Evolutionary conservation across 1,140 invertebrate genomes (phyloP), one percentile per base, ranked within the genome.

Genomic region (Homalodisca vitripennis): DNA sequence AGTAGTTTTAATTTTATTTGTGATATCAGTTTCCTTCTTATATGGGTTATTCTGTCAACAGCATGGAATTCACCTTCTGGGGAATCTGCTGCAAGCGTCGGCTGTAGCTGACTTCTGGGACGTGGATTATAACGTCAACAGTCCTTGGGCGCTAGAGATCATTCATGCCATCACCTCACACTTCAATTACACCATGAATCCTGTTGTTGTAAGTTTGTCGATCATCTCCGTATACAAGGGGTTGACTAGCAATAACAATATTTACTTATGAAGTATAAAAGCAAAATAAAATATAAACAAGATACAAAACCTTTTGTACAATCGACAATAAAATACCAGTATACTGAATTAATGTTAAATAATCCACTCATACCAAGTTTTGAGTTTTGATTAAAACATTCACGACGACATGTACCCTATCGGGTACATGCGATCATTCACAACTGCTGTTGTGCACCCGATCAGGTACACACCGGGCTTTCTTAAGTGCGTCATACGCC

Each of bases 81-180:
- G 55, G 3, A 30, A 30, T 3, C 29, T 60, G 26, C 29, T 60
- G 24, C 55, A 24, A 27, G 6, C 24, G 10, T 22, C 24, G 22
- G 24, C 55, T 30, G 55, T 60, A 12, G 55, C 24, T 6, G 55
- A 60, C 55, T 60, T 60, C 3, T 60, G 55, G 55, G 24, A 60
- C 26, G 29, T 60, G 3, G 55, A 29, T 13, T 60, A 12, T 3
- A 10, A 27, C 10, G 55, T 24, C 13, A 22, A 13, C 13, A 26
- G 29, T 10, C 55, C 55, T 30, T 60, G 55, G 55, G n/a, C 24
- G 2, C 55, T 60, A 12, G 55, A 60, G 24, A 26, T 24, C 13
- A 60, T 60, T n/a, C 55, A 60, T 30, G 55, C 24, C 14, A 29
- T 60, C 14, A 60, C n/a, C 26, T 13, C 6, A 30, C 22, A 60